phyloP scores from a whole-genome alignment of 2,888 invertebrate species.

The Harmothoe impar region DNA sequence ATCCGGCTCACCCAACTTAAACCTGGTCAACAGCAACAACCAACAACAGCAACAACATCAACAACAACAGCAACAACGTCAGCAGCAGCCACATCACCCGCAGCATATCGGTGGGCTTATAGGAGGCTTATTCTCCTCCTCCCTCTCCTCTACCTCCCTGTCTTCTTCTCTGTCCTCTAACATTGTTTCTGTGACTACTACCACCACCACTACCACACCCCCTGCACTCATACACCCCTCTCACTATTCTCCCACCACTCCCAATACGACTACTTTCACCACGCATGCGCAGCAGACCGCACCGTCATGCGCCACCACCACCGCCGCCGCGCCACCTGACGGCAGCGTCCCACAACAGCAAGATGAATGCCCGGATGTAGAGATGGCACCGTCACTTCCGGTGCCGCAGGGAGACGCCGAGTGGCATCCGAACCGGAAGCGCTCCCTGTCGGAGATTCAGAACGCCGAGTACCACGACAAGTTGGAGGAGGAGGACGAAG shows the following conservation, averaged over 20 bases:
- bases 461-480: slow-evolving; percentile 36
- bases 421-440: not conserved
- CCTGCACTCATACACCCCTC: not conserved
- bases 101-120: slow-evolving; percentile 30
- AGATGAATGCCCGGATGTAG: not conserved
- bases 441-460: slow-evolving; percentile 34
- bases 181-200: slow-evolving; percentile 21
- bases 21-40: not conserved
- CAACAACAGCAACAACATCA: not conserved
- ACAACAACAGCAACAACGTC: not conserved
- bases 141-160: not conserved
- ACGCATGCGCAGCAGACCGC: not conserved
- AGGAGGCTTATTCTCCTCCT: slow-evolving; percentile 28
- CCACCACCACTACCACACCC: slow-evolving; percentile 20
- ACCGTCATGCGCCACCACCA: not conserved
- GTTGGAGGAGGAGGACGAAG: slow-evolving; percentile 13
- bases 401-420: not conserved
- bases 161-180: slow-evolving; percentile 38
- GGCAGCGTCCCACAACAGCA: not conserved
- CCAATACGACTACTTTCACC: not conserved
- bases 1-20: not conserved
- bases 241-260: not conserved
- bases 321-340: slow-evolving; percentile 26
- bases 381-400: not conserved
- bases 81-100: not conserved